These are phyloP conservation scores for Mustela nigripes DNA, from an alignment of 2,113 vertebrate species.

Conservation along the genomic window DNA sequence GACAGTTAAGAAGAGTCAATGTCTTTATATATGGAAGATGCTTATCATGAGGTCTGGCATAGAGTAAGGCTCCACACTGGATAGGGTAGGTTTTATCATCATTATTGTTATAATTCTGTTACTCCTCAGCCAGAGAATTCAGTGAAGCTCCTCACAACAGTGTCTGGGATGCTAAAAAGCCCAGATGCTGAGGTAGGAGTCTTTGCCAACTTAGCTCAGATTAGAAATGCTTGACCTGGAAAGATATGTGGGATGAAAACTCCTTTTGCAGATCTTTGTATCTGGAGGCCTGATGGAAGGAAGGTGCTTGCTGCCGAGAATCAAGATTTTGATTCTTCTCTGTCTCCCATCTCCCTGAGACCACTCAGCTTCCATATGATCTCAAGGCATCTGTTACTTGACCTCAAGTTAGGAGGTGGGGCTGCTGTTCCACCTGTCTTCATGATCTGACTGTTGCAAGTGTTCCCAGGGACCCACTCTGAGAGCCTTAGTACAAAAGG, in stretches of 20 bases:
- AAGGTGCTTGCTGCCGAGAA: not conserved
- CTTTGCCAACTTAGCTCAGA: constrained; percentile 60
- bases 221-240: constrained; percentile 69
- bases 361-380: not conserved
- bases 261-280: constrained; percentile 20
- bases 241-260: constrained; percentile 64
- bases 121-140: constrained; percentile 67
- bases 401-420: not conserved
- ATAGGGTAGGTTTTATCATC: constrained; percentile 75
- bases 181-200: constrained; percentile 63
- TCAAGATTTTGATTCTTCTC: not conserved
- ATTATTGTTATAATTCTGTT: constrained; percentile 79
- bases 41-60: not conserved
- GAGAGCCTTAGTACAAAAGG: not conserved
- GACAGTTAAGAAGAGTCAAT: not conserved
- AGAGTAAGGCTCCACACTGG: not conserved
- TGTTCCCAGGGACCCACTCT: not conserved
- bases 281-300: constrained; percentile 1
- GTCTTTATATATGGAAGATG: not conserved
- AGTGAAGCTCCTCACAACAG: constrained; percentile 57
- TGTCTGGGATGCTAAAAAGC: constrained; percentile 79
- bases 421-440: not conserved
- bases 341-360: not conserved
- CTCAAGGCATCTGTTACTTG: not conserved
- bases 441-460: not conserved